phyloP scores from a whole-genome alignment of 2,888 invertebrate species.

The Drosophila infuscata region DNA sequence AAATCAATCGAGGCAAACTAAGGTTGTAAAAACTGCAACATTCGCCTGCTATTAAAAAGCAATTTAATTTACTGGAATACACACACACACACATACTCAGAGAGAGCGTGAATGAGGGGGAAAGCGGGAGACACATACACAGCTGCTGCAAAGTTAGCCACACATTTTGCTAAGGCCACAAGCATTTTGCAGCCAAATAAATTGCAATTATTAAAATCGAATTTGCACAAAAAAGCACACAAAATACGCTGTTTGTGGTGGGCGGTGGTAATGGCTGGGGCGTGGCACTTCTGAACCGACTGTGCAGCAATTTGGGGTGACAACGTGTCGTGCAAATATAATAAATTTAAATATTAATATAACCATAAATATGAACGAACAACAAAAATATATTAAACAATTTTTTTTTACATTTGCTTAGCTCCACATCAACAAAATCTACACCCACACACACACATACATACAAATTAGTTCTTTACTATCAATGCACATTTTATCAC shows the following conservation, averaged over 20 bases:
- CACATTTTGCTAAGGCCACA: constrained; percentile 53
- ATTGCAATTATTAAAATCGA: constrained; percentile 79
- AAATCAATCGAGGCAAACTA: constrained; percentile 63
- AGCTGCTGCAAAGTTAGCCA: constrained; percentile 39
- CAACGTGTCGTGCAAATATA: constrained; percentile 18
- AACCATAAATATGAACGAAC: neutral
- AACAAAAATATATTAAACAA: neutral
- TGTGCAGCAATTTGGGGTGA: constrained; percentile 3
- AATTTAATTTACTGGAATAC: constrained; percentile 62
- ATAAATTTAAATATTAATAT: neutral
- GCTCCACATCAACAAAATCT: neutral
- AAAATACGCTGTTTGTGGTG: constrained; percentile 4
- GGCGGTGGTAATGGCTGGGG: constrained; percentile 1
- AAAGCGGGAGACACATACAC: neutral
- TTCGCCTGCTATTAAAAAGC: constrained; percentile 65
- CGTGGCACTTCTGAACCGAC: neutral
- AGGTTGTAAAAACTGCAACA: constrained; percentile 53
- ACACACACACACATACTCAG: neutral
- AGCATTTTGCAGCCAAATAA: constrained; percentile 64
- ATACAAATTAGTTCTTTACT: neutral
- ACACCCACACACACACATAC: neutral
- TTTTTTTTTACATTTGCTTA: no score
- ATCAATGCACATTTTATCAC: constrained; percentile 58
- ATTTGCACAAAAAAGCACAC: constrained; percentile 62
- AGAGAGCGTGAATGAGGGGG: neutral